A percentile compares a stretch with the other conserved stretches of the same genome.
Conservation (phyloP, 2,797 vertebrate species). For the Aselliscus stoliczkanus region DNA sequence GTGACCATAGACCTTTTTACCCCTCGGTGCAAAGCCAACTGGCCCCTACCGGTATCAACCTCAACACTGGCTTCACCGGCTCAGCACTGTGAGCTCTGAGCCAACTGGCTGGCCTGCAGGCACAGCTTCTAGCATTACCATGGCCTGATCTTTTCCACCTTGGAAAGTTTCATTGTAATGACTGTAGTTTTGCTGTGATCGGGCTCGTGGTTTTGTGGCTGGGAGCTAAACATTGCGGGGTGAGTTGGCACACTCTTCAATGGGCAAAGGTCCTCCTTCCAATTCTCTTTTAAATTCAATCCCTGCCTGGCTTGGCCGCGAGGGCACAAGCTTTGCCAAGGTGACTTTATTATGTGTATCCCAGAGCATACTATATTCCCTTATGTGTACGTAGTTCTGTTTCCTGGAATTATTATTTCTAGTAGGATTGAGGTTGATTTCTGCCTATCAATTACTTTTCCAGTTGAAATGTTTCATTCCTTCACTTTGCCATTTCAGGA, state of each 20-base stretch:
- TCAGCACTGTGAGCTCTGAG: neutral
- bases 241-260: neutral
- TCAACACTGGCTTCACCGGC: conserved; percentile 10
- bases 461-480: conserved; percentile 46
- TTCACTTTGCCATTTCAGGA: conserved; percentile 13
- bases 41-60: neutral
- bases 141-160: neutral
- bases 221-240: neutral
- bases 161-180: conserved; percentile 12
- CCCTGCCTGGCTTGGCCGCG: neutral
- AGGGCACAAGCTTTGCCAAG: conserved; percentile 3
- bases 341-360: conserved; percentile 42
- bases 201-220: neutral
- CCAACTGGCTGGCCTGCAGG: conserved; percentile 31
- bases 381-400: neutral
- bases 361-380: conserved; percentile 18
- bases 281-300: neutral
- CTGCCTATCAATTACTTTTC: conserved; percentile 52
- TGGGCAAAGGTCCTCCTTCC: neutral
- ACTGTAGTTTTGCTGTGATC: neutral
- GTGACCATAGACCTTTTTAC: neutral
- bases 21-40: conserved; percentile 23
- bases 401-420: conserved; percentile 69
- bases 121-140: conserved; percentile 41
- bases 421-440: conserved; percentile 21